Percentiles rank a stretch among this genome's conserved stretches.
Conservation (phyloP, 1,140 invertebrate species). For the Pteromalus puparum region DNA sequence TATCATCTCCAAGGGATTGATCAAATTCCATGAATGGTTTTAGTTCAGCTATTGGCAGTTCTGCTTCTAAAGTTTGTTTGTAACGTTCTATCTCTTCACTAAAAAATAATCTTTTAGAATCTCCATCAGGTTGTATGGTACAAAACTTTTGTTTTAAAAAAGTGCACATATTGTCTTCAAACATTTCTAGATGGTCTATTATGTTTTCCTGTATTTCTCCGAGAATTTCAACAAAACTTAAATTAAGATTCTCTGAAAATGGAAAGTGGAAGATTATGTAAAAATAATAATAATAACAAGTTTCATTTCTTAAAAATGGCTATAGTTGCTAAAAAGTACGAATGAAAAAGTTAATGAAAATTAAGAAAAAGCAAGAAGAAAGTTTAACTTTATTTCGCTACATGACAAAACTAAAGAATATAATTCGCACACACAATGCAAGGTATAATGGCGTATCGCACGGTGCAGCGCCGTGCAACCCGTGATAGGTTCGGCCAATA, state of each 20-base stretch:
- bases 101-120: background rate
- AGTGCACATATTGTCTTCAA: background rate
- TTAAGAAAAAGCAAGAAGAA: no score
- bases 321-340: no score
- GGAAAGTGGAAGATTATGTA: background rate
- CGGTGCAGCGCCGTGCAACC: no score
- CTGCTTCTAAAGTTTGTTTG: background rate
- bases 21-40: slow-evolving; percentile 12
- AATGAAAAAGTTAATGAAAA: no score
- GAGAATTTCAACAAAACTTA: background rate
- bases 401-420: no score
- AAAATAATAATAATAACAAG: no score
- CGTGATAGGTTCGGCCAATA: no score
- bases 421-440: no score
- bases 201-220: slow-evolving; percentile 17
- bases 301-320: no score
- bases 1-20: background rate
- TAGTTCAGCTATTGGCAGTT: slow-evolving; percentile 7
- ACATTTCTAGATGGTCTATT: background rate
- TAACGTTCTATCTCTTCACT: background rate
- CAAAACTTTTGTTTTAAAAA: background rate
- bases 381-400: no score
- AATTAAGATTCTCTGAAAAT: slow-evolving; percentile 33
- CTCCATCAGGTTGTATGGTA: background rate
- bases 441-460: no score